Conservation (phyloP, 2,888 invertebrate species). For the Brachypalpus laphriformis region DNA sequence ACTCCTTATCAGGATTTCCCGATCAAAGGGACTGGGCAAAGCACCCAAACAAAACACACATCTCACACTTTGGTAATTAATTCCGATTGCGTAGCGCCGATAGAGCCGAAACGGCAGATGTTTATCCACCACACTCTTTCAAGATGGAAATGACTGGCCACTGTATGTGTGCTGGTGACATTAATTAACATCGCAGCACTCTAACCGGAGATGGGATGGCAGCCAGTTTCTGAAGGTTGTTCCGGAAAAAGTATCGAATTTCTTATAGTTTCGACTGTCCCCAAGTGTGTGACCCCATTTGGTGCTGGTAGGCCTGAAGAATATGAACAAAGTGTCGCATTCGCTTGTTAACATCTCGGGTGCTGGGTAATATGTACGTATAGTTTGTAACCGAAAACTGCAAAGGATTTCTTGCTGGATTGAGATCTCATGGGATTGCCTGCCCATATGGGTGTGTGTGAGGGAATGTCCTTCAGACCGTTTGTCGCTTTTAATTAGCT, state of each 20-base stretch:
- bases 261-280: slow-evolving; percentile 24
- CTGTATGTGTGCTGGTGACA: slow-evolving; percentile 49
- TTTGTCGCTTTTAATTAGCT: slow-evolving; percentile 71
- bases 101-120: slow-evolving; percentile 63
- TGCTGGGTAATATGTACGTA: background rate
- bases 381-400: slow-evolving; percentile 61
- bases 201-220: slow-evolving; percentile 42
- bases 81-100: slow-evolving; percentile 70
- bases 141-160: background rate
- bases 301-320: background rate
- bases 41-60: slow-evolving; percentile 32
- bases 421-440: slow-evolving; percentile 50
- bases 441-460: background rate
- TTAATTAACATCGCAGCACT: slow-evolving; percentile 68
- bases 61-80: slow-evolving; percentile 70
- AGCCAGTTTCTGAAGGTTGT: slow-evolving; percentile 40
- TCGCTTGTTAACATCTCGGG: slow-evolving; percentile 59
- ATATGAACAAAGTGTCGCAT: slow-evolving; percentile 51
- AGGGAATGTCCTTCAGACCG: slow-evolving; percentile 50
- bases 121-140: background rate
- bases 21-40: slow-evolving; percentile 19
- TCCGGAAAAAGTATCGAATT: slow-evolving; percentile 69
- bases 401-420: slow-evolving; percentile 60
- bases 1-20: slow-evolving; percentile 41
- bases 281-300: slow-evolving; percentile 45